A percentile compares a stretch with the other conserved stretches of the same genome.
Conservation (phyloP, 2,113 vertebrate species). For the Acanthisitta chloris region DNA sequence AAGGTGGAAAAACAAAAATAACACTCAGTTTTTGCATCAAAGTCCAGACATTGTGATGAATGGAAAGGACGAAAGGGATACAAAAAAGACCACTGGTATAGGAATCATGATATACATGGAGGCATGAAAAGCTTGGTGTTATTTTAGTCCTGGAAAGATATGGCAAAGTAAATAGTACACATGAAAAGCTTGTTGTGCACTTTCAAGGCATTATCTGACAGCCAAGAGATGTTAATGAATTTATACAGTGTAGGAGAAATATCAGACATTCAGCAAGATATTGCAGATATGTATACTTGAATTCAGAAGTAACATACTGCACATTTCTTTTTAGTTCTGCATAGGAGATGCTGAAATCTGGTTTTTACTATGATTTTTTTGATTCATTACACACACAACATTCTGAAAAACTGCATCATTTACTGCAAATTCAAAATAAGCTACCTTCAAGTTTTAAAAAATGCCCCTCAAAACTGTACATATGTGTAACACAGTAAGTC, state of each 20-base stretch:
- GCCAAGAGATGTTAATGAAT: not conserved
- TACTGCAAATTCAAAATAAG: not conserved
- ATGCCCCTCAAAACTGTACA: not conserved
- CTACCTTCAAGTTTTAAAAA: not conserved
- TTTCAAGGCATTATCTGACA: not conserved
- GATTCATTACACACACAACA: constrained; percentile 1
- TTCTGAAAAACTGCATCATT: not conserved
- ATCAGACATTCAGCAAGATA: not conserved
- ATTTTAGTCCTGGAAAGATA: not conserved
- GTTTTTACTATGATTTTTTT: not conserved
- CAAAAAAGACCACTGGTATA: not conserved
- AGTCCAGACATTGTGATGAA: not conserved
- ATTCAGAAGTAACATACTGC: not conserved
- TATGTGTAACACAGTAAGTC: not conserved
- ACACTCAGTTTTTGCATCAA: not conserved
- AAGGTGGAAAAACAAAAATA: no score
- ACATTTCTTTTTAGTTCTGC: not conserved
- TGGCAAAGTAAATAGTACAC: not conserved
- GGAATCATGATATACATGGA: not conserved
- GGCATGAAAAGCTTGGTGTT: not conserved
- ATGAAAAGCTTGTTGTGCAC: not conserved
- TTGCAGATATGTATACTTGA: not conserved
- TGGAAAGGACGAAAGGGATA: not conserved
- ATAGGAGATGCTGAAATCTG: not conserved
- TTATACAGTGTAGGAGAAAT: not conserved